Conservation (phyloP, 2,888 invertebrate genomes). For the Drosophila mettleri region DNA sequence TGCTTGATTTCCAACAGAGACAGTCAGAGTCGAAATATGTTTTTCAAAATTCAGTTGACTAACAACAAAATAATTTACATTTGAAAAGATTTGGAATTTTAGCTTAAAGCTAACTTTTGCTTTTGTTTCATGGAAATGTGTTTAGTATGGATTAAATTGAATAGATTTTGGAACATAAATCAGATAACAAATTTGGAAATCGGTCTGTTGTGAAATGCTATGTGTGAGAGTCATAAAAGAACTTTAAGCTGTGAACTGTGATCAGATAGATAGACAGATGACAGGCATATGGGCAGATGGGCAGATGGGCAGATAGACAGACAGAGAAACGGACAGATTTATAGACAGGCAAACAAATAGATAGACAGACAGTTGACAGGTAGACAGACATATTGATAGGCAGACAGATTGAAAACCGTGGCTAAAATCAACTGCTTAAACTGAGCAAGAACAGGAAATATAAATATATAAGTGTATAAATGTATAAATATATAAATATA, state of each 20-base stretch:
- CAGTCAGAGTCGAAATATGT: background rate
- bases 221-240: no score
- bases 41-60: slow-evolving; percentile 1
- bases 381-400: background rate
- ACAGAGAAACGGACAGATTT: background rate
- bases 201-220: no score
- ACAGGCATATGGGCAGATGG: no score
- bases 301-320: no score
- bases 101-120: background rate
- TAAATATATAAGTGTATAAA: no score
- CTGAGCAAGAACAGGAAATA: no score
- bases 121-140: background rate
- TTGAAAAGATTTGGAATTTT: background rate
- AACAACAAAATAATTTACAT: slow-evolving; percentile 3
- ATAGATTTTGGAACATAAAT: background rate
- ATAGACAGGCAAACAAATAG: background rate
- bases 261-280: no score
- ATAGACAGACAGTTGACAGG: background rate
- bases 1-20: slow-evolving; percentile 3
- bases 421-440: background rate
- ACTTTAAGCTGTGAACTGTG: no score
- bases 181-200: no score
- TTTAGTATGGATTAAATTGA: background rate
- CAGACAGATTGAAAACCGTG: background rate
- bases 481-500: no score